These are phyloP conservation scores for Thalassophryne amazonica DNA, from an alignment of 2,797 vertebrate genomes.

Conservation along the genomic window DNA sequence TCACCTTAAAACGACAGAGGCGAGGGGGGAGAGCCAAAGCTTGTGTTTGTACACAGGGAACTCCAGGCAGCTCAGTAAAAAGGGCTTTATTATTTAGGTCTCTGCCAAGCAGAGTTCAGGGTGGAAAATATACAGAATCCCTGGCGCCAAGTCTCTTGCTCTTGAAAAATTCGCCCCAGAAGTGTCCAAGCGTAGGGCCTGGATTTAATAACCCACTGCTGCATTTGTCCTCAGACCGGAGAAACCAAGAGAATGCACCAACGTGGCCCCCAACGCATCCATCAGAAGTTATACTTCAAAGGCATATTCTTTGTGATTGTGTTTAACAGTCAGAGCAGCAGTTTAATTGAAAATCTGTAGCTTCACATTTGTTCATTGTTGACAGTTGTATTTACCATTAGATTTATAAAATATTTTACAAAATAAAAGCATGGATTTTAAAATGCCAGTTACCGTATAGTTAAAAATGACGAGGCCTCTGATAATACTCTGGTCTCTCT, in stretches of 20 bases:
- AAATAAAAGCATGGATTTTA: too few species aligned
- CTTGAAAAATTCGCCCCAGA: constrained; percentile 70
- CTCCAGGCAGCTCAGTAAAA: constrained; percentile 66
- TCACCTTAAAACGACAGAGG: constrained; percentile 53
- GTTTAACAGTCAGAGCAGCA: constrained; percentile 20
- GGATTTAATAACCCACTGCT: constrained; percentile 69
- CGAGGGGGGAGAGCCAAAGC: constrained; percentile 16
- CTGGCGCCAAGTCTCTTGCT: constrained; percentile 71
- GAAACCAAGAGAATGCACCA: constrained; percentile 38
- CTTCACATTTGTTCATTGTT: too few species aligned
- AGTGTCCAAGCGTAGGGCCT: constrained; percentile 64
- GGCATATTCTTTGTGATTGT: constrained; percentile 9
- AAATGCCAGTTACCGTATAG: too few species aligned
- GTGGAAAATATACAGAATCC: constrained; percentile 74
- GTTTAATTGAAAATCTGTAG: too few species aligned
- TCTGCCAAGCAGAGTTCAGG: constrained; percentile 69
- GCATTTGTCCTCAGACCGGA: constrained; percentile 55
- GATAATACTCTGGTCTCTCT: too few species aligned
- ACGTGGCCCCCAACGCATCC: constrained; percentile 33
- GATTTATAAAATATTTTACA: too few species aligned
- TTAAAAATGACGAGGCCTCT: too few species aligned
- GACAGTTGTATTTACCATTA: too few species aligned
- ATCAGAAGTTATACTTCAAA: constrained; percentile 15
- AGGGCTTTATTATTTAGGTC: constrained; percentile 74
- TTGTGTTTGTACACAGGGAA: constrained; percentile 73